Evolutionary conservation across 2,888 invertebrate genomes (phyloP), one percentile per base, ranked within the genome.

Genomic region (Drosophila eohydei): DNA sequence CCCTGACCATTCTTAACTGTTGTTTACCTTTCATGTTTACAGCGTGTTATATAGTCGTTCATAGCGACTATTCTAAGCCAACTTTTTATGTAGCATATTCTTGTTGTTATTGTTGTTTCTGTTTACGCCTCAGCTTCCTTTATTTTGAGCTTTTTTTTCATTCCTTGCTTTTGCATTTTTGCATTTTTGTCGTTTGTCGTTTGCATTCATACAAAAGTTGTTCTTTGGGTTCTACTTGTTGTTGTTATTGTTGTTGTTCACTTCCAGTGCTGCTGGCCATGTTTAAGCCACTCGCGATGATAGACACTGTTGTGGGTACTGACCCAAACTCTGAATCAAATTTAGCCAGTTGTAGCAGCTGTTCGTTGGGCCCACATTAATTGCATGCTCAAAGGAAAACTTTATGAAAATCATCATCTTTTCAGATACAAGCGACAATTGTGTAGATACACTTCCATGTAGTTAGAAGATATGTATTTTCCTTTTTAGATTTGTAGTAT

Each of bases 381-480:
- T 67, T 78, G 75, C 78, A 78, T 75, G 75, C 48, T 12, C 26
- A 44, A 56, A 14, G 38, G 11, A 48, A 52, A 60, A 46, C 30
- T 11, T 21, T 59, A 48, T 66, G 43, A 16, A 34, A 54, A 59
- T 40, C 68, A 34, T 50, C 28, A 52, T n/a, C 30, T 4, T 21
- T 44, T 48, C 36, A 52, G n/a, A 11, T 44, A 26, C 26, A 59
- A 38, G 16, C 38, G 50, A 44, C 40, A 60, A 32, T n/a, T 12
- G 21, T 41, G 60, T 60, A 60, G 12, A 34, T 8, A 44, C 14
- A 40, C 58, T 55, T 9, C 41, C 16, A 7, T 60, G 26, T 41
- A 32, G 30, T 40, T 51, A 28, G 36, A 36, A 8, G 26, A 50
- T 3, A n/a, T 6, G 3, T 28, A 38, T 63, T 36, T 26, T 64